phyloP scores from a whole-genome alignment of 2,888 invertebrate species.

The Busseola fusca region DNA sequence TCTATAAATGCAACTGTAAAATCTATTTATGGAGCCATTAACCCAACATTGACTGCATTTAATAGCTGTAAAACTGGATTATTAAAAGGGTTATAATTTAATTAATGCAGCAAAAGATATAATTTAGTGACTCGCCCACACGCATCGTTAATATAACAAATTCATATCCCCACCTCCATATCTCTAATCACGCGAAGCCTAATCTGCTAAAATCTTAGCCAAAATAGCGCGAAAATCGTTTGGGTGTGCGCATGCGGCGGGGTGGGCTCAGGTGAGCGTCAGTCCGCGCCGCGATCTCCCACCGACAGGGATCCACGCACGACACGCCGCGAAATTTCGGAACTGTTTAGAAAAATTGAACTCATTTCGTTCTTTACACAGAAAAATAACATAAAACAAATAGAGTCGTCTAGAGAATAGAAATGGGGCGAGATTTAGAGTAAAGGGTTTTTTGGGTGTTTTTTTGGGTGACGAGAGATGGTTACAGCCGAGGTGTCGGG shows the following conservation, averaged over 20 bases:
- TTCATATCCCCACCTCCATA: constrained; percentile 76
- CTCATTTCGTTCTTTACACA: constrained; percentile 63
- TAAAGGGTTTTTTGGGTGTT: constrained; percentile 63
- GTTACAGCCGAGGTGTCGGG: constrained; percentile 72
- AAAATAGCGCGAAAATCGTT: constrained; percentile 89
- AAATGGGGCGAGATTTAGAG: constrained; percentile 59
- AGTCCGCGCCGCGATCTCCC: constrained; percentile 86
- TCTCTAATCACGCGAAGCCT: constrained; percentile 86
- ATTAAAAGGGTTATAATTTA: constrained; percentile 71
- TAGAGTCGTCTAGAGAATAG: constrained; percentile 58
- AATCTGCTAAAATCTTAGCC: constrained; percentile 88
- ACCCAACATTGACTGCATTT: constrained; percentile 49
- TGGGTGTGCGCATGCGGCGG: constrained; percentile 84
- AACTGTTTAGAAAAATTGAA: constrained; percentile 78
- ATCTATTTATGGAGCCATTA: constrained; percentile 43
- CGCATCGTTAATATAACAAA: constrained; percentile 73
- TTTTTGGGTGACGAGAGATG: constrained; percentile 65
- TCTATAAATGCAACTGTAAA: constrained; percentile 50
- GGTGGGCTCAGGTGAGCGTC: constrained; percentile 83
- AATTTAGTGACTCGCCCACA: constrained; percentile 82
- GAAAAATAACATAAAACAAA: constrained; percentile 61
- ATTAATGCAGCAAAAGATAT: constrained; percentile 76
- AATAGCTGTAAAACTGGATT: constrained; percentile 74
- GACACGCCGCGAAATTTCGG: constrained; percentile 82
- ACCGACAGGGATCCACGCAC: constrained; percentile 85